Evolutionary conservation across 2,113 vertebrate genomes (phyloP).

Genomic region (Gnathonemus echidnorhynchus): DNA sequence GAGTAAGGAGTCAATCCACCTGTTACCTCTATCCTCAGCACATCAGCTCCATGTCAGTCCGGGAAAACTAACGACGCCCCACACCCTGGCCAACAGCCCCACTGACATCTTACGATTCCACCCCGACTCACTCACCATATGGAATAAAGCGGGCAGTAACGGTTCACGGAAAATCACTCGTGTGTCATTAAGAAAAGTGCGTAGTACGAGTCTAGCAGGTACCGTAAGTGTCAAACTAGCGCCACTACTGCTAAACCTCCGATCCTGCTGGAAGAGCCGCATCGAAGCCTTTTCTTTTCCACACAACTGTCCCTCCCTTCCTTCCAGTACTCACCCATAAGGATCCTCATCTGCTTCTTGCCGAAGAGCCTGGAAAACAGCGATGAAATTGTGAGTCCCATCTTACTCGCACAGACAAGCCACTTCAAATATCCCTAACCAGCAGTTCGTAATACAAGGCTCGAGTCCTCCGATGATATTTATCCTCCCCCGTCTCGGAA

Average conservation of each 20-base stretch:
- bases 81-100: not conserved
- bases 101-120: not conserved
- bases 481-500: slow-evolving; percentile 12
- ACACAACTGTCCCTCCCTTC: not conserved
- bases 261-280: not conserved
- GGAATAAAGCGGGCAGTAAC: not conserved
- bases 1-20: not conserved
- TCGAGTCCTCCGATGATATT: not conserved
- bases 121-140: not conserved
- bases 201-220: not conserved
- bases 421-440: not conserved
- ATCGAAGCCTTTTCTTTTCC: not conserved
- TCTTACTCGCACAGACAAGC: slow-evolving; percentile 29
- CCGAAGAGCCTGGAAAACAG: slow-evolving; percentile 73
- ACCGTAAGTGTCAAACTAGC: not conserved
- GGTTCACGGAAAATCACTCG: not conserved
- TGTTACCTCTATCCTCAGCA: not conserved
- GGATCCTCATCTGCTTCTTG: slow-evolving; percentile 85
- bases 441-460: not conserved
- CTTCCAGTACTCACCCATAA: slow-evolving; percentile 62
- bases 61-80: not conserved
- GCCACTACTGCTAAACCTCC: not conserved
- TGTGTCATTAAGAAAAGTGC: not conserved
- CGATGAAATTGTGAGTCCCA: slow-evolving; percentile 72
- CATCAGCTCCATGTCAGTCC: not conserved